Evolutionary conservation across 2,797 vertebrate species (phyloP), one percentile per base, ranked within the genome.

Genomic region (Cetoscarus ocellatus): DNA sequence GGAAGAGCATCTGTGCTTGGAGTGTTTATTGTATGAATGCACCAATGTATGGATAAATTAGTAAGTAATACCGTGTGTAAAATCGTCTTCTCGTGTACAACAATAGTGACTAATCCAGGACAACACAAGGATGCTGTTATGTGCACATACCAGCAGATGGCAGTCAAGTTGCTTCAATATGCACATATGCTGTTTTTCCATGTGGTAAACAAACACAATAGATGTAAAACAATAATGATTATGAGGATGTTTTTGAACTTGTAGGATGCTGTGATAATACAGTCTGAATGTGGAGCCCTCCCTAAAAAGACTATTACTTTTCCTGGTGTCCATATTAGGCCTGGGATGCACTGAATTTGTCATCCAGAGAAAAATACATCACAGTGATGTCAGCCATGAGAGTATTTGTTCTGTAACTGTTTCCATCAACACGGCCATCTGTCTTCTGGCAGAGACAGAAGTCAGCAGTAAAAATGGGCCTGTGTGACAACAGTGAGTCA

Each of bases 91-190:
- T 27, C 27, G 27, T 27, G 27, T 27, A 27, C 27, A 27, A 4
- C 27, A 27, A 27, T 4, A 27, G 27, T 27, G 27, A 12, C 42
- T 43, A 1, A 12, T 43, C 52, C 60, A 57, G 51, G 3, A 65
- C 3, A 61, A 3, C 38, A 36, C 48, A 14, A 49, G n/a, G 7
- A 7, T 85, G 68, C 47, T 42, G 34, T 65, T 34, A 69, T 6
- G 15, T 51, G 11, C 13, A 12, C 8, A 43, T 3, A 52, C 85
- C 91, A 89, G 67, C 63, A 92, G 91, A 70, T 80, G 89, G 88
- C 35, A 15, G 54, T 67, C 43, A 58, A 27, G 61, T 13, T 44
- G 1, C 43, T 17, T n/a, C 4, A 27, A 4, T 4, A 4, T 27
- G 27, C 27, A 27, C 27, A 27, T 27, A 27, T 27, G 27, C 27